Evolutionary conservation across 2,888 invertebrate genomes (phyloP).

Genomic region (Drosophila antonietae): DNA sequence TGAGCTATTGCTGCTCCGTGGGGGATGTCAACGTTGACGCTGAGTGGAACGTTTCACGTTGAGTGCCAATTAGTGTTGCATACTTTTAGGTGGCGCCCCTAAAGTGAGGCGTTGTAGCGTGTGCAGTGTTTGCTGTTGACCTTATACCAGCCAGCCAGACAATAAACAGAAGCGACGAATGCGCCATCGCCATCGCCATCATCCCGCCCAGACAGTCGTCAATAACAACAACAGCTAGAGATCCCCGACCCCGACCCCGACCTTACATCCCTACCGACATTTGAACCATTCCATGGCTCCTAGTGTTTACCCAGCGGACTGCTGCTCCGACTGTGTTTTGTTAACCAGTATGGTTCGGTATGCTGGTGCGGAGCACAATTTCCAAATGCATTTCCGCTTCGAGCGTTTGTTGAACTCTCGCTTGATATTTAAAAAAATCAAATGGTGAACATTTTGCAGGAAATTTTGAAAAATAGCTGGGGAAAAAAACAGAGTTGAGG

Average conservation of each 20-base stretch:
- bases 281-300: background rate
- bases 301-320: constrained; percentile 62
- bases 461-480: constrained; percentile 38
- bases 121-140: constrained; percentile 66
- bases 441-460: constrained; percentile 45
- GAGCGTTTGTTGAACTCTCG: constrained; percentile 68
- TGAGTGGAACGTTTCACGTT: constrained; percentile 30
- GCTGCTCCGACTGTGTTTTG: constrained; percentile 49
- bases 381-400: constrained; percentile 73
- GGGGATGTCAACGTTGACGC: constrained; percentile 50
- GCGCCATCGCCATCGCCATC: constrained; percentile 44
- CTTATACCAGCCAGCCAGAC: constrained; percentile 59
- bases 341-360: constrained; percentile 41
- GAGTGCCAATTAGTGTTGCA: constrained; percentile 70
- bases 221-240: constrained; percentile 64
- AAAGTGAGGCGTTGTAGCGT: constrained; percentile 54
- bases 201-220: constrained; percentile 70
- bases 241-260: background rate
- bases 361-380: constrained; percentile 42
- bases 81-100: constrained; percentile 62
- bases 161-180: constrained; percentile 45
- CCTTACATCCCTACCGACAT: background rate
- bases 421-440: constrained; percentile 65
- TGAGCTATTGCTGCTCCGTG: constrained; percentile 55
- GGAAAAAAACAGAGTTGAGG: constrained; percentile 44